These are phyloP conservation scores for Bergia sp. DNA, from an alignment of 92 coral and sea anemone species.

Conservation along the genomic window DNA sequence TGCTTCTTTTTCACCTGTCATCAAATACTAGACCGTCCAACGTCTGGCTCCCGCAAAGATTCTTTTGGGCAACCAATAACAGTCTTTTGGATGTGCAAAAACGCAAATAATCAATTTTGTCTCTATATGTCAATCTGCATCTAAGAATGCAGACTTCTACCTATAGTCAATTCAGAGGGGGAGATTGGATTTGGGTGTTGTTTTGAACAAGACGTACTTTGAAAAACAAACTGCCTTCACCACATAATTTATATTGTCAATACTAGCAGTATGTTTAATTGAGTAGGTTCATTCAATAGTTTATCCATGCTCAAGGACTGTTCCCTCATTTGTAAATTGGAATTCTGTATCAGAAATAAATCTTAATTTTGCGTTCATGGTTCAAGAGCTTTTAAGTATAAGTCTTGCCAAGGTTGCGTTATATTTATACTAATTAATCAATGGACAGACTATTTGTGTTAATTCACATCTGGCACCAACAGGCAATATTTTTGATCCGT, in stretches of 20 bases:
- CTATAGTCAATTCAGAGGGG: too few relatives aligned
- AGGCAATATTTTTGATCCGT: not conserved
- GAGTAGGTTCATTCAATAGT: not conserved
- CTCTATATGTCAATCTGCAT: not conserved
- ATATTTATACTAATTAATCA: not conserved
- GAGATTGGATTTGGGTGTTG: not conserved
- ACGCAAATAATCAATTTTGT: not conserved
- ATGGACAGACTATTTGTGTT: not conserved
- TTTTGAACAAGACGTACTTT: not conserved
- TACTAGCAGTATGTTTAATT: not conserved
- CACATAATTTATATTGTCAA: not conserved
- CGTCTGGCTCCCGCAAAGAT: not conserved
- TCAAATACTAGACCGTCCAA: not conserved
- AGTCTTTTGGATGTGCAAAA: not conserved
- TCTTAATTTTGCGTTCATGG: not conserved
- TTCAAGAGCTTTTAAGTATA: not conserved
- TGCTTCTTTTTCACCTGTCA: not conserved
- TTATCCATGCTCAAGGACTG: not conserved
- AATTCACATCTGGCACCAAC: conserved; percentile 4
- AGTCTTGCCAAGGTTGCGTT: not conserved
- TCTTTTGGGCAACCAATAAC: not conserved
- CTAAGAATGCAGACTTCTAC: not conserved
- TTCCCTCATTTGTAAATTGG: not conserved
- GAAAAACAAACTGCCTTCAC: not conserved
- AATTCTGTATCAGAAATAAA: not conserved